A percentile compares a stretch with the other conserved stretches of the same genome.
Evolutionary conservation across 2,113 vertebrate species (phyloP).

Genomic region (Spea multiplicata): DNA sequence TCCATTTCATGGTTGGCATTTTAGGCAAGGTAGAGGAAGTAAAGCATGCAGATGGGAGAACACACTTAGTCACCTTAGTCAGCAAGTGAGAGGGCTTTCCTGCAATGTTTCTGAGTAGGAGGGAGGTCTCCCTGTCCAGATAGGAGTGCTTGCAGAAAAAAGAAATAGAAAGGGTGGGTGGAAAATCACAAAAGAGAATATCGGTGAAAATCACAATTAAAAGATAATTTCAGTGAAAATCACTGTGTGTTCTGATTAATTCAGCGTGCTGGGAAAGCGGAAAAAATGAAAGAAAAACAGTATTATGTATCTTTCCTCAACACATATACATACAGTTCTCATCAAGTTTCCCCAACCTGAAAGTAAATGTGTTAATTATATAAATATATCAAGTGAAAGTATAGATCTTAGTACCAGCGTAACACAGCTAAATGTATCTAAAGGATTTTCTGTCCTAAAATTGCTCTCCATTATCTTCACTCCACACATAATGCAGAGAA

Average conservation of each 20-base stretch:
- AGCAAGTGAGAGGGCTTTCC: conserved; percentile 99
- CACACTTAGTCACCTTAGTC: conserved; percentile 92
- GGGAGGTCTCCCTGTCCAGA: conserved; percentile 99
- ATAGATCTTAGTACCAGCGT: too few relatives aligned
- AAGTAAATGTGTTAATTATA: too few relatives aligned
- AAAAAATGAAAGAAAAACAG: background rate
- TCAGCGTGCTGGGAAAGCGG: conserved; percentile 18
- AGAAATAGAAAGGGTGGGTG: conserved; percentile 62
- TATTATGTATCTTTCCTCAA: too few relatives aligned
- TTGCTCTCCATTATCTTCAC: too few relatives aligned
- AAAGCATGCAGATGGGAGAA: conserved; percentile 67
- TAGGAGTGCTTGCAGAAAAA: conserved; percentile 93
- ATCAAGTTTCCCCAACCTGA: too few relatives aligned
- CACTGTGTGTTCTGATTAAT: conserved; percentile 56
- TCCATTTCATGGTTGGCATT: conserved; percentile 45
- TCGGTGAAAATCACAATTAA: conserved; percentile 78
- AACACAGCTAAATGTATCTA: too few relatives aligned
- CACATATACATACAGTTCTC: too few relatives aligned
- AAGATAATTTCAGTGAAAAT: conserved; percentile 72
- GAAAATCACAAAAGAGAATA: conserved; percentile 68
- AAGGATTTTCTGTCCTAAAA: too few relatives aligned
- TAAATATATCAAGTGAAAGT: too few relatives aligned
- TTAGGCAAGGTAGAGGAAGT: conserved; percentile 57
- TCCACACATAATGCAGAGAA: too few relatives aligned
- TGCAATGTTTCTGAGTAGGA: conserved; percentile 99